Conservation (phyloP, 2,888 invertebrate species). For the Gordius sp. region DNA sequence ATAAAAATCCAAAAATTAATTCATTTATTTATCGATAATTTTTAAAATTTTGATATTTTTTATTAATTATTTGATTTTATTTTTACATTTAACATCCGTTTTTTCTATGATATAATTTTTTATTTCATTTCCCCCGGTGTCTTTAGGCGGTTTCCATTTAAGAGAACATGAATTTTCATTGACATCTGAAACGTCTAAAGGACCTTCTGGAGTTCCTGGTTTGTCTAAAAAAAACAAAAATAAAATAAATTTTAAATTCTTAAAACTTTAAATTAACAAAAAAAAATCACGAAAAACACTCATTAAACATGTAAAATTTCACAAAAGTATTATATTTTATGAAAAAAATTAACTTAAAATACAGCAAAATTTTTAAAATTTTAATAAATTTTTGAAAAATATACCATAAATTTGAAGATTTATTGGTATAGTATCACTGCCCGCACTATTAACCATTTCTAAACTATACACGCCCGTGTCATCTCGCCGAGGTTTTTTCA, state of each 20-base stretch:
- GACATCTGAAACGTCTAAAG: conserved; percentile 26
- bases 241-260: too few species aligned
- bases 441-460: conserved; percentile 67
- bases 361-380: neutral
- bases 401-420: conserved; percentile 26
- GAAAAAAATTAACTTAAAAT: neutral
- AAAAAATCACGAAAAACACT: too few species aligned
- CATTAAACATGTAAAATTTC: too few species aligned
- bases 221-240: conserved; percentile 22
- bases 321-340: too few species aligned
- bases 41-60: neutral
- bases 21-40: neutral
- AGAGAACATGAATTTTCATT: conserved; percentile 25
- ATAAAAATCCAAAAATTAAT: neutral
- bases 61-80: too few species aligned
- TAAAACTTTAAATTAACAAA: too few species aligned
- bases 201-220: conserved; percentile 25
- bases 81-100: conserved; percentile 22
- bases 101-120: conserved; percentile 27
- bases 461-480: conserved; percentile 67
- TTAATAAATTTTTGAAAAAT: neutral
- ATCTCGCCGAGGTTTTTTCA: conserved; percentile 60
- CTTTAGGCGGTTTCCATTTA: conserved; percentile 25
- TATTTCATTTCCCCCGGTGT: conserved; percentile 25
- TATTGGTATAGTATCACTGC: conserved; percentile 35